Conservation (phyloP, 2,797 vertebrate genomes). For the Chrosomus eos region DNA sequence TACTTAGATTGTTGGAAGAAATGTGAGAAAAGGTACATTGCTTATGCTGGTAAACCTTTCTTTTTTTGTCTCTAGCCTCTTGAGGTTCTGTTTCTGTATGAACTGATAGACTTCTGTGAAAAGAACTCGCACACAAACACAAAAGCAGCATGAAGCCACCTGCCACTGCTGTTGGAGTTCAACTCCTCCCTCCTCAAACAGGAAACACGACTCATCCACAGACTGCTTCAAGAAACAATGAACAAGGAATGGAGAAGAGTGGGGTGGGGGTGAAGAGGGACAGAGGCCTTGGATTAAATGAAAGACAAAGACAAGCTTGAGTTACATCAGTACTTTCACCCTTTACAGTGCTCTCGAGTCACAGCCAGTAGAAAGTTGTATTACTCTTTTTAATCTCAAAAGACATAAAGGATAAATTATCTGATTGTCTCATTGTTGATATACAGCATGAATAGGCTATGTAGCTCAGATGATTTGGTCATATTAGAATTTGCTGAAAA, state of each 20-base stretch:
- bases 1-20: slow-evolving; percentile 9
- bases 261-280: slow-evolving; percentile 38
- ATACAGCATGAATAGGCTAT: background rate
- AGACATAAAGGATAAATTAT: background rate
- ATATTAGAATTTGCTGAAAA: background rate
- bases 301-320: slow-evolving; percentile 58
- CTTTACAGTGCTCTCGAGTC: background rate
- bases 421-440: background rate
- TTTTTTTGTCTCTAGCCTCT: background rate
- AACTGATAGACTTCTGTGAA: slow-evolving; percentile 29
- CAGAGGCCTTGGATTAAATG: slow-evolving; percentile 9
- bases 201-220: slow-evolving; percentile 60
- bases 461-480: background rate
- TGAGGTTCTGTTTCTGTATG: background rate
- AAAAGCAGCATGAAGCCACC: slow-evolving; percentile 45
- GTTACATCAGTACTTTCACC: slow-evolving; percentile 18
- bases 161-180: slow-evolving; percentile 11
- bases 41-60: background rate
- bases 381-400: slow-evolving; percentile 3
- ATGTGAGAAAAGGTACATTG: background rate
- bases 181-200: slow-evolving; percentile 54
- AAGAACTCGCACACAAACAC: slow-evolving; percentile 44
- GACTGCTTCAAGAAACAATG: slow-evolving; percentile 41
- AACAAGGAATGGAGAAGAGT: slow-evolving; percentile 56
- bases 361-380: background rate